Evolutionary conservation across 1,140 invertebrate genomes (phyloP), one percentile per base, ranked within the genome.

Genomic region (Pogonomyrmex barbatus): DNA sequence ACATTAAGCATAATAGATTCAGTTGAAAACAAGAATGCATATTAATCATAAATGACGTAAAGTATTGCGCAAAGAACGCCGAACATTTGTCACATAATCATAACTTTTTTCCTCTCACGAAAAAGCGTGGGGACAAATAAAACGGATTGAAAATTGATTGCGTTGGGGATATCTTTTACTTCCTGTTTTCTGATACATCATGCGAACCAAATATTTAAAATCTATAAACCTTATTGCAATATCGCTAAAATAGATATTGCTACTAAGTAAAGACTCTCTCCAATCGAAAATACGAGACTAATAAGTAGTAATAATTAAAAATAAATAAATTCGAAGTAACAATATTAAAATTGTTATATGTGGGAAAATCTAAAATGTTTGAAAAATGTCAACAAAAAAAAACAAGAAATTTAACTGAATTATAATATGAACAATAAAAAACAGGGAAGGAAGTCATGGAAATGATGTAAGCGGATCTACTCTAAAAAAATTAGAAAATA

Each of bases 31-130:
- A 79, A 79, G 4, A 60, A 8, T 24, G 4, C 17, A n/a, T 45
- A 45, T 78, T 78, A 52, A 36, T 79, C 47, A 79, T 30, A 67
- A 79, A 54, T 6, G 39, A 60, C 2, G 39, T 45, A 50, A 63
- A 17, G 2, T 42, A 56, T 62, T 67, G n/a, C 1, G 6, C 6
- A 79, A 78, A 30, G 3, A 4, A 68, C 12, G 1, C n/a, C 12
- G 14, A 54, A 30, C 12, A 79, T 79, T 79, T 42, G 8, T 68
- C 47, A 68, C n/a, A 39, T 10, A 24, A 3, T 4, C n/a, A 68
- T 4, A 0, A 58, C n/a, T 47, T 52, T 47, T 68, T 24, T 33
- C 9, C 30, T 4, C n/a, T 39, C 6, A 42, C 14, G 6, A 42
- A 77, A 42, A 79, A 24, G 17, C 30, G 30, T 8, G 12, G 14